Base-by-base conservation (phyloP, 2,113 vertebrate species). In the Mustela lutreola region DNA sequence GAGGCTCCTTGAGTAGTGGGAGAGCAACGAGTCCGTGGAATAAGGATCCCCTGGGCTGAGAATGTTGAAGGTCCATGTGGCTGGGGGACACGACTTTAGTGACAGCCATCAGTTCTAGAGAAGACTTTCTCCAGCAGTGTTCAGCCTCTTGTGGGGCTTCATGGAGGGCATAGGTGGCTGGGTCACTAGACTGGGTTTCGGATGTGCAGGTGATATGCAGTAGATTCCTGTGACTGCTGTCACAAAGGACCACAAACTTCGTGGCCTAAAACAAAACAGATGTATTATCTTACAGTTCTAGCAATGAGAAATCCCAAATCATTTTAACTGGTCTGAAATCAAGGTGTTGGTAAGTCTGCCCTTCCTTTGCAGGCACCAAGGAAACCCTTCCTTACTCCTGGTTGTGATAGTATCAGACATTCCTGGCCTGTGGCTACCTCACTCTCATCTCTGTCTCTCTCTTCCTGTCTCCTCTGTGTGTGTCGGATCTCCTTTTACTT, bases 311-410 rank as follows among this genome's bases (percentile, higher is more conserved):
- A 8, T 31, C 10, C 39, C 39, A 39, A 76, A 48, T 24, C 8
- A 22, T 18, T 62, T 80, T 83, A 28, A 14, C 2, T 9, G 42
- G 3, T 10, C 11, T 28, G 28, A 53, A 90, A 45, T 53, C 14
- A 36, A 60, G 1, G 0, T 9, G 10, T 85, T 7, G 24, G 3
- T 2, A 8, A 3, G n/a, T 5, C 36, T 33, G 1, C 19, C 22
- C 4, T 31, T n/a, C 5, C 11, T 65, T 73, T 58, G 28, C 18
- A 50, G n/a, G 8, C 10, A 63, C 15, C 7, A 36, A 42, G 31
- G 11, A 14, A 5, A 33, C 67, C 2, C 18, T 48, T 45, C 19
- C 7, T 76, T 53, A 5, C 33, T 67, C 79, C 6, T 21, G 31
- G 33, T 18, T 62, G 78, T 26, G 4, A 19, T 16, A 10, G 3